These are phyloP conservation scores for Anarhynchus alexandrinus DNA, from an alignment of 2,113 vertebrate species.

Conservation along the genomic window DNA sequence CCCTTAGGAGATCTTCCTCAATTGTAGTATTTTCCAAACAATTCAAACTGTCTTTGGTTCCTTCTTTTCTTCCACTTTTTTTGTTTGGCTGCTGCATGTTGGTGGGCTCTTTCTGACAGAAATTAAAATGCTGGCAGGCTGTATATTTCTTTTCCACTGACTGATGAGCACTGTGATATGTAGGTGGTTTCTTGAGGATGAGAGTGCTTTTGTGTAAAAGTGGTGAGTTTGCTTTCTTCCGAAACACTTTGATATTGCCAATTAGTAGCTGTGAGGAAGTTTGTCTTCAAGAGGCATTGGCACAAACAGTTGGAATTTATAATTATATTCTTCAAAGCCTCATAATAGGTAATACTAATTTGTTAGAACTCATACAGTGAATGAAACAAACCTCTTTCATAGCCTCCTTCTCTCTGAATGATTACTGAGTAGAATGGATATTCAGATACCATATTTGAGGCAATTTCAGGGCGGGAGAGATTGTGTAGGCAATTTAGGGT, in stretches of 20 bases:
- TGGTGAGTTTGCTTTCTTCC: neutral
- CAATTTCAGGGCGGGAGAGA: neutral
- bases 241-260: slow-evolving; percentile 18
- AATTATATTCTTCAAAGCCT: slow-evolving; percentile 29
- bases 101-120: neutral
- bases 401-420: neutral
- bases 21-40: neutral
- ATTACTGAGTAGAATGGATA: neutral
- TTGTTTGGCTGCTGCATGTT: neutral
- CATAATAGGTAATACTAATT: neutral
- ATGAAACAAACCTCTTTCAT: neutral
- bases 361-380: neutral
- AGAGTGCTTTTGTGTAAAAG: neutral
- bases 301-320: slow-evolving; percentile 20
- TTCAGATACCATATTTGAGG: neutral
- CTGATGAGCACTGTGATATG: neutral
- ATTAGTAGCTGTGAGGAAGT: slow-evolving; percentile 23
- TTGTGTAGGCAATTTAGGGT: neutral
- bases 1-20: neutral
- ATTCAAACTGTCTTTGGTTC: neutral
- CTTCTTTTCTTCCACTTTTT: neutral
- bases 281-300: neutral
- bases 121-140: neutral
- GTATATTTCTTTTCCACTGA: neutral
- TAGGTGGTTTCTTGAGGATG: neutral